Evolutionary conservation across 2,888 invertebrate species (phyloP), one percentile per base, ranked within the genome.

Genomic region (Aleiodes leptofemur): DNA sequence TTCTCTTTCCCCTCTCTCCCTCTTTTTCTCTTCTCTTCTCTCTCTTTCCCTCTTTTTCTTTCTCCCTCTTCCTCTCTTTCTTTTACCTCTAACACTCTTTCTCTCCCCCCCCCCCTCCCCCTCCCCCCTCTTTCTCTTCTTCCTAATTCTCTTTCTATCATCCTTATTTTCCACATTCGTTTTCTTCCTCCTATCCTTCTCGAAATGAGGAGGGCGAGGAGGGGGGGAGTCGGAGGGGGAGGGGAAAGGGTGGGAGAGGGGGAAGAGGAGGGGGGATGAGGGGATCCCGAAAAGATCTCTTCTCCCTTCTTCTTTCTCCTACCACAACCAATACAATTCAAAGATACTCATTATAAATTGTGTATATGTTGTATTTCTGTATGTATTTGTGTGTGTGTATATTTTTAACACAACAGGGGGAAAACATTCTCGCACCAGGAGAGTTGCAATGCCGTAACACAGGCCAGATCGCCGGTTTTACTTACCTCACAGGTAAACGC

Each of bases 401-500:
- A 70, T 73, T 61, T 74, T 73, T 43, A 23, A 23, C 23, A 43
- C 43, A 43, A 43, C 9, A 43, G 43, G 64, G 56, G 59, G 23
- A 23, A 34, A 73, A 69, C 59, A 76, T 48, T 70, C 64, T 56
- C 71, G 72, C 71, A 66, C 69, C 57, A 77, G 78, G 69, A 83
- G 85, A 87, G 84, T 86, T 86, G 87, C 86, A 87, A 87, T 89
- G 88, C 88, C 86, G 88, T 88, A 89, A 89, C 87, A 86, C 84
- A 85, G 34, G 34, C 79, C 83, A 23, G 82, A 82, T 78, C 83
- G 76, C 86, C 84, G 86, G 85, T 85, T 87, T 87, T 86, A 88
- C 88, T 89, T 89, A 89, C 88, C 88, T 88, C 88, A 88, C 88
- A 88, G 88, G 88, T 88, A 88, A 88, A 83, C 72, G 73, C 74